Evolutionary conservation across 2,113 vertebrate genomes (phyloP), one percentile per base, ranked within the genome.

Genomic region (Eidolon helvum): DNA sequence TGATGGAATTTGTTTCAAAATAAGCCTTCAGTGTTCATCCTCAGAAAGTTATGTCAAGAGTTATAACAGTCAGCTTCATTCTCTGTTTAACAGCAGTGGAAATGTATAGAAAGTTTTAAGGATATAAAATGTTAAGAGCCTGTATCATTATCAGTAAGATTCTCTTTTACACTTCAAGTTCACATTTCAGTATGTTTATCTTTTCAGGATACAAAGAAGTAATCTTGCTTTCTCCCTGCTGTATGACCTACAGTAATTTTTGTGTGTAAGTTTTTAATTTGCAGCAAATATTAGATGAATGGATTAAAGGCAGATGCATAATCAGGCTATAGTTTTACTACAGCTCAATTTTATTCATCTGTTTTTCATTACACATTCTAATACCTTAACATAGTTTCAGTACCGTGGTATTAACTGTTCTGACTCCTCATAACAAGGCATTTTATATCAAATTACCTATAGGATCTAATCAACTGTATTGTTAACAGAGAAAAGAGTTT

Each of bases 1-100:
- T 91, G 65, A 86, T 43, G 93, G 43, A 85, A 78, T 94, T 94
- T 92, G 22, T 83, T 95, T 78, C 66, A 86, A 82, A 91, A 94
- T 59, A 94, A 87, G 30, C 50, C 40, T 91, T 94, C 9, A 71
- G 30, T 3, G 22, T 59, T 88, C 45, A 79, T 80, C 50, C 35
- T 87, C 33, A 84, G 65, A 53, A 12, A 80, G 5, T 65, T 69
- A 61, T 33, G 5, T 35, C 43, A n/a, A n/a, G 91, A 66, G 10
- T 87, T 75, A 5, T 69, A 87, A 63, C n/a, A 26, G 12, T 35
- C 2, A 24, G 15, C 10, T 83, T 65, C 53, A 78, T 85, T 92
- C 9, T 71, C 95, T 91, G 33, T 90, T 87, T 86, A 86, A 55
- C 10, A 63, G 72, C 22, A 43, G 33, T 66, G n/a, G n/a, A 75